Conservation (phyloP, 2,888 invertebrate species). For the Agrotis clavis region DNA sequence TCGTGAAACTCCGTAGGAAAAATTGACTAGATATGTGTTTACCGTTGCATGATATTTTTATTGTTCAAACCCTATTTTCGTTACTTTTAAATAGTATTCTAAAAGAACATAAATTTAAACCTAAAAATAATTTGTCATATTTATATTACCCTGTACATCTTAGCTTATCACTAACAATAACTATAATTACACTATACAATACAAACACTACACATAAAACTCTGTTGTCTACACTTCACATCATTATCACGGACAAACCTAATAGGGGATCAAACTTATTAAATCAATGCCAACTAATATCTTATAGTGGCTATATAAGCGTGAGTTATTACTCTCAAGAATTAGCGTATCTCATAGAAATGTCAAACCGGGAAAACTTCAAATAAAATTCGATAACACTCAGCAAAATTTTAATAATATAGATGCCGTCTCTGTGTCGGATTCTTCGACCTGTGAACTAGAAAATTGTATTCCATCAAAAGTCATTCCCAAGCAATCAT, state of each 20-base stretch:
- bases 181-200: conserved; percentile 1
- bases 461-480: conserved; percentile 7
- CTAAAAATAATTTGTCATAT: background rate
- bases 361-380: too few species aligned
- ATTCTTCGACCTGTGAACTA: background rate
- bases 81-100: too few species aligned
- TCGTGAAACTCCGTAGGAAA: background rate
- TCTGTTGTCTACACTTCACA: background rate
- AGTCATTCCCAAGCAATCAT: conserved; percentile 1
- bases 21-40: background rate
- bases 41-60: background rate
- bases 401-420: background rate
- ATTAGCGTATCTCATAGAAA: too few species aligned
- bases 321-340: too few species aligned
- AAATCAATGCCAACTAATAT: background rate
- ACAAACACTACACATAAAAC: background rate
- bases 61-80: background rate
- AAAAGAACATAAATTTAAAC: too few species aligned
- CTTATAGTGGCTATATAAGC: too few species aligned
- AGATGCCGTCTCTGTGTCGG: conserved; percentile 10
- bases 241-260: background rate
- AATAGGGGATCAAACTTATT: background rate
- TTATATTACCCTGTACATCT: too few species aligned
- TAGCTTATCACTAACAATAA: conserved; percentile 2
- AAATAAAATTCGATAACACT: too few species aligned